Conservation (phyloP, 2,113 vertebrate genomes). For the Symphodus melops region DNA sequence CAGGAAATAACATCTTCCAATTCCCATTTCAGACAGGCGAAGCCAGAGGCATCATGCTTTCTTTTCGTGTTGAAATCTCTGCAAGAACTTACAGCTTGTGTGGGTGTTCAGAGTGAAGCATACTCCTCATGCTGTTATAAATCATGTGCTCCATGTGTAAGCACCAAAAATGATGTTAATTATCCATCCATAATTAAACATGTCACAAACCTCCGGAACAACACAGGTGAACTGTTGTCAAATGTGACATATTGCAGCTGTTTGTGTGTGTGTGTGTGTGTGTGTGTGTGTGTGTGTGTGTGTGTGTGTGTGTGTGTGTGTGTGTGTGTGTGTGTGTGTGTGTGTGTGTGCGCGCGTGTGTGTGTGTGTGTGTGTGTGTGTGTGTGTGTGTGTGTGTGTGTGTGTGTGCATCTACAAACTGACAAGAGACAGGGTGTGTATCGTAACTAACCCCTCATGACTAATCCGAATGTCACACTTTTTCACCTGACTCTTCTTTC, state of each 20-base stretch:
- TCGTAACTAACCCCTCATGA: conserved; percentile 38
- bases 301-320: too few species aligned
- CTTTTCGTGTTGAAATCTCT: neutral
- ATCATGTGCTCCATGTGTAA: conserved; percentile 9
- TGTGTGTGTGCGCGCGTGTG: too few species aligned
- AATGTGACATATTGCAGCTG: conserved; percentile 41
- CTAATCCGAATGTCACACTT: conserved; percentile 49
- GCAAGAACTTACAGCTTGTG: neutral
- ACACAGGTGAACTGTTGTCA: conserved; percentile 30
- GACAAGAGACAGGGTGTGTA: neutral
- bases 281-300: too few species aligned
- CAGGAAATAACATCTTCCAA: neutral
- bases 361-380: too few species aligned
- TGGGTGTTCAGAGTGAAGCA: neutral
- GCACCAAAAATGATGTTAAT: conserved; percentile 46
- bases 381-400: too few species aligned
- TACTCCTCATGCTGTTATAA: conserved; percentile 29
- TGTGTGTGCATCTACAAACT: neutral
- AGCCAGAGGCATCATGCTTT: neutral
- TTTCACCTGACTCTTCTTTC: conserved; percentile 53
- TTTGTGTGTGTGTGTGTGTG: conserved; percentile 10
- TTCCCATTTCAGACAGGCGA: neutral
- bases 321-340: too few species aligned
- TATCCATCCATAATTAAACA: conserved; percentile 60
- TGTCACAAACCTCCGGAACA: conserved; percentile 55